These are phyloP conservation scores for Pachyramphus minor DNA, from an alignment of 2,113 vertebrate genomes.

Conservation along the genomic window DNA sequence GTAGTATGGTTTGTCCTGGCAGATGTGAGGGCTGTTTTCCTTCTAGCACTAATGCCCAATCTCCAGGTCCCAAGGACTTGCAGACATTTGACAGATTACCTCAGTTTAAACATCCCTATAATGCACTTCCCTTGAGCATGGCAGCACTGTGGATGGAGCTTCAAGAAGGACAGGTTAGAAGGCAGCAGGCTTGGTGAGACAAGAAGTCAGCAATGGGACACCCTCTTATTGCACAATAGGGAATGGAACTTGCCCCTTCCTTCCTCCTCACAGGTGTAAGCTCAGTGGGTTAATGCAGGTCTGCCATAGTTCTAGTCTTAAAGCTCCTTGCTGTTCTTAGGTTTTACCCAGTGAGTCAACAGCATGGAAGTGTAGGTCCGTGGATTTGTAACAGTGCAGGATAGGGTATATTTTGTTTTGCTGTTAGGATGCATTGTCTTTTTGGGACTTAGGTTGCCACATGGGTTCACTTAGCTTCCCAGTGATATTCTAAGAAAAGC, in stretches of 20 bases:
- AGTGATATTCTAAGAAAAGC: not conserved
- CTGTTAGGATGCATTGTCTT: not conserved
- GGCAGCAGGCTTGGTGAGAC: not conserved
- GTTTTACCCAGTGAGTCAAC: not conserved
- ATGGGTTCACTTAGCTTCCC: not conserved
- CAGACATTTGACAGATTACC: not conserved
- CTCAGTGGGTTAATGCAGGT: not conserved
- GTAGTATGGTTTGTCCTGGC: not conserved
- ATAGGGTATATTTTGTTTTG: not conserved
- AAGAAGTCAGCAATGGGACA: not conserved
- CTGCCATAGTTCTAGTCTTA: not conserved
- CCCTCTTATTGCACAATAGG: not conserved
- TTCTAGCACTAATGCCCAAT: not conserved
- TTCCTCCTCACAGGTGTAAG: not conserved
- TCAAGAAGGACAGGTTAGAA: not conserved
- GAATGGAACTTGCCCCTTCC: not conserved
- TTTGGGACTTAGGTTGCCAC: not conserved
- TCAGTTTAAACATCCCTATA: not conserved
- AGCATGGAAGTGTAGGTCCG: not conserved
- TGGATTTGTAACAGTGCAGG: not conserved
- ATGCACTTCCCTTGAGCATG: rapidly evolving
- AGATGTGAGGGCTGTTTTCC: not conserved
- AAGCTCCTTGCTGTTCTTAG: not conserved
- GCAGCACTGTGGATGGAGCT: not conserved
- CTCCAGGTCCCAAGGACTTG: not conserved